These are phyloP conservation scores for Cheilosia vernalis DNA, from an alignment of 2,888 invertebrate species.

Conservation along the genomic window DNA sequence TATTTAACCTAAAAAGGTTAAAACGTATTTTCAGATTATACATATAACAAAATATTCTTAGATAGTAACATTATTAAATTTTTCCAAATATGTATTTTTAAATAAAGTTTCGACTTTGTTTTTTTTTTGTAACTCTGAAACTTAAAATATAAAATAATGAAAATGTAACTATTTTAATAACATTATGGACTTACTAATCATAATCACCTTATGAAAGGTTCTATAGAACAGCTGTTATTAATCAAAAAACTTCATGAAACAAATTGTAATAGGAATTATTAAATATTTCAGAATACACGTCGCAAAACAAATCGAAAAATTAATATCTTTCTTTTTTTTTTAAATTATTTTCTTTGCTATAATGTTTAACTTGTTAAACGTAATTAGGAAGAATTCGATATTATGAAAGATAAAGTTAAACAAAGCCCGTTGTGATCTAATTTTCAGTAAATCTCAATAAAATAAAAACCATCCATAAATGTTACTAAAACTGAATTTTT, in stretches of 20 bases:
- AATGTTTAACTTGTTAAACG: slow-evolving; percentile 18
- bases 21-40: slow-evolving; percentile 35
- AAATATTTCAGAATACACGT: slow-evolving; percentile 7
- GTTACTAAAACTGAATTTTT: slow-evolving; percentile 30
- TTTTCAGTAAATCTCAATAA: slow-evolving; percentile 46
- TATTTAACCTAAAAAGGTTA: neutral
- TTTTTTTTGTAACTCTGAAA: slow-evolving; percentile 34
- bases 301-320: neutral
- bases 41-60: slow-evolving; percentile 40
- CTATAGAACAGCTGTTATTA: slow-evolving; percentile 10
- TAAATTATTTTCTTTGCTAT: neutral
- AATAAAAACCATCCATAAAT: slow-evolving; percentile 49
- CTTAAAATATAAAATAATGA: slow-evolving; percentile 6
- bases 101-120: slow-evolving; percentile 20
- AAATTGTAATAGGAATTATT: neutral
- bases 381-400: slow-evolving; percentile 17
- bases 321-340: neutral
- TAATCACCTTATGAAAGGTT: slow-evolving; percentile 23
- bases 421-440: slow-evolving; percentile 67
- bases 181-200: slow-evolving; percentile 12
- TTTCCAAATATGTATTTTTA: slow-evolving; percentile 39
- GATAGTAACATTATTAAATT: slow-evolving; percentile 48
- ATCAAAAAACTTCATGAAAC: neutral
- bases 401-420: slow-evolving; percentile 15
- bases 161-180: slow-evolving; percentile 51